Percentiles rank a stretch among this genome's conserved stretches.
phyloP scores from a whole-genome alignment of 1,140 invertebrate genomes.

The Halesus radiatus region DNA sequence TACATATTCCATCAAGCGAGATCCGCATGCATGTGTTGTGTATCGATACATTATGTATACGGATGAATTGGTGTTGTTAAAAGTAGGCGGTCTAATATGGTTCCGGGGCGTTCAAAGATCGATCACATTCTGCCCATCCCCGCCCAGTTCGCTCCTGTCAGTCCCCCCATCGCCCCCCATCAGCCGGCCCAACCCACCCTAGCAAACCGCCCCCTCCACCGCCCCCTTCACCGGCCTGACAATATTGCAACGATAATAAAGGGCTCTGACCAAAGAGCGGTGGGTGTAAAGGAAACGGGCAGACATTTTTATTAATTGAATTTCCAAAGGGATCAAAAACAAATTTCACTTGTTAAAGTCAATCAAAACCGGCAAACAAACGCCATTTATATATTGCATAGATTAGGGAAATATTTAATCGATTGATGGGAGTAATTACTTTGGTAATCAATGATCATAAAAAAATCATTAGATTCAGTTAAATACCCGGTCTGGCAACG shows the following conservation, averaged over 20 bases:
- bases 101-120: slow-evolving; percentile 47
- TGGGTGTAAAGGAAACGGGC: not conserved
- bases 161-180: not conserved
- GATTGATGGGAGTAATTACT: too few species aligned
- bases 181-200: not conserved
- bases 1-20: slow-evolving; percentile 9
- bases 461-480: too few species aligned
- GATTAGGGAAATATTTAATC: too few species aligned
- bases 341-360: not conserved
- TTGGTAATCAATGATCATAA: too few species aligned
- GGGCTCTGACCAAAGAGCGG: slow-evolving; percentile 37
- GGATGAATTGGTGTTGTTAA: slow-evolving; percentile 44
- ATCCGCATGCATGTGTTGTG: slow-evolving; percentile 7
- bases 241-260: slow-evolving; percentile 46
- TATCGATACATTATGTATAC: slow-evolving; percentile 35
- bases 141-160: not conserved
- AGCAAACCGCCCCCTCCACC: not conserved
- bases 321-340: not conserved
- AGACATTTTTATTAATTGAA: slow-evolving; percentile 31
- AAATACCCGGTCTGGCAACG: too few species aligned
- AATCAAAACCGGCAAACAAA: not conserved
- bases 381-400: not conserved
- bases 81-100: slow-evolving; percentile 49
- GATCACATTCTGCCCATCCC: slow-evolving; percentile 23
- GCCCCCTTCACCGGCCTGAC: slow-evolving; percentile 4